These are phyloP conservation scores for Monopis laevigella DNA, from an alignment of 2,888 invertebrate genomes.

Conservation along the genomic window DNA sequence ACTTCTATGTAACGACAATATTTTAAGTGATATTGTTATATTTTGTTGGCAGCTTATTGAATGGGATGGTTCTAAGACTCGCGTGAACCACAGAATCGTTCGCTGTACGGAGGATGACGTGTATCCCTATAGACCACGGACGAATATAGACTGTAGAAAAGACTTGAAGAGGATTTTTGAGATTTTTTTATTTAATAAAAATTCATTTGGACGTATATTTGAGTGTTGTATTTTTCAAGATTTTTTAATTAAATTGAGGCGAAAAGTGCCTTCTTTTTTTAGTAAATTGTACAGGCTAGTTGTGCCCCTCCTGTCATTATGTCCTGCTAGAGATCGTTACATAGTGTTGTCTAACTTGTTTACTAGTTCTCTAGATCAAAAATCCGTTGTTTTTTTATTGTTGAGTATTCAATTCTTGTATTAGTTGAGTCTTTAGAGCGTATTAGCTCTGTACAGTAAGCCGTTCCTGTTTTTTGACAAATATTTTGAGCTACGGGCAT, in stretches of 20 bases:
- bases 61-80: no score
- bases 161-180: slow-evolving; percentile 59
- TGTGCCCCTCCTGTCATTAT: neutral
- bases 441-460: no score
- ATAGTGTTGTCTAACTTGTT: no score
- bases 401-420: no score
- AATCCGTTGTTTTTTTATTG: no score
- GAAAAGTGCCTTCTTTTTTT: slow-evolving; percentile 48
- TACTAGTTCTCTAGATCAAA: neutral
- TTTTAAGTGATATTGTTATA: no score
- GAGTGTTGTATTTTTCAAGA: slow-evolving; percentile 47
- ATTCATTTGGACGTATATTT: slow-evolving; percentile 49
- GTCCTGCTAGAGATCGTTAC: no score
- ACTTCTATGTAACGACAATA: no score
- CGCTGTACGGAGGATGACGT: no score
- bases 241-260: slow-evolving; percentile 44
- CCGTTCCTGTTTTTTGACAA: neutral
- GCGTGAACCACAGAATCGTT: no score
- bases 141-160: slow-evolving; percentile 58
- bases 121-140: slow-evolving; percentile 45
- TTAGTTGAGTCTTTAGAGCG: no score
- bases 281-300: neutral
- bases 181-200: slow-evolving; percentile 59
- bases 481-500: neutral
- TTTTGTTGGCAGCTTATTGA: no score